Evolutionary conservation across 2,113 vertebrate species (phyloP).

Genomic region (Micronycteris hirsuta): DNA sequence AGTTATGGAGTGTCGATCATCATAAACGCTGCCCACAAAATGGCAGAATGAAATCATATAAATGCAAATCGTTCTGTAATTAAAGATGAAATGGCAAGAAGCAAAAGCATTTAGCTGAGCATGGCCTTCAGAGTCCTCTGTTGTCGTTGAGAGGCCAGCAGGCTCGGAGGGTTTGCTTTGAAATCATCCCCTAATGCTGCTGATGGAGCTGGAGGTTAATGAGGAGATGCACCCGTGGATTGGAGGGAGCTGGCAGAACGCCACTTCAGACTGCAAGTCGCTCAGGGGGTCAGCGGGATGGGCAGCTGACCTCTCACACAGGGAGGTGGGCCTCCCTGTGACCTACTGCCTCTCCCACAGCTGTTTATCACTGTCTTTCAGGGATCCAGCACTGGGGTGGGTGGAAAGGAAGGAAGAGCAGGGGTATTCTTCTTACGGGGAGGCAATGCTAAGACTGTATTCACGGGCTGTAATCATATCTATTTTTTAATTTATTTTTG

Average conservation of each 20-base stretch:
- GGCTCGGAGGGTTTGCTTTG: not conserved
- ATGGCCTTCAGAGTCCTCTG: constrained; percentile 17
- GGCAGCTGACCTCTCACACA: not conserved
- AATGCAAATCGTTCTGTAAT: constrained; percentile 70
- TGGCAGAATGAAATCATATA: constrained; percentile 62
- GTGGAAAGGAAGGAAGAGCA: not conserved
- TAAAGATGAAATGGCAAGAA: constrained; percentile 64
- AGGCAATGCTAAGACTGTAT: not conserved
- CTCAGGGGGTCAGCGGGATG: not conserved
- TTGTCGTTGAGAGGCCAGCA: constrained; percentile 1
- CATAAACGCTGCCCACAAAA: not conserved
- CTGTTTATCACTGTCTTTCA: not conserved
- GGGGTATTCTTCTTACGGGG: not conserved
- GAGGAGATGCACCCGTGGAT: not conserved
- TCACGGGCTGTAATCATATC: not conserved
- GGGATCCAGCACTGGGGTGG: not conserved
- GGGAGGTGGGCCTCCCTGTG: not conserved
- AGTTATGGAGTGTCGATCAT: constrained; percentile 42
- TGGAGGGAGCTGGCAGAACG: not conserved
- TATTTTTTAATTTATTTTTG: not conserved
- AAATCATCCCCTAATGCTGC: not conserved
- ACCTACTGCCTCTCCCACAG: not conserved
- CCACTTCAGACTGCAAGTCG: not conserved
- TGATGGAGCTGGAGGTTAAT: not conserved
- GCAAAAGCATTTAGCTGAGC: constrained; percentile 32